A percentile compares a stretch with the other conserved stretches of the same genome.
These are phyloP conservation scores for Podarcis cretensis DNA, from an alignment of 2,113 vertebrate species.

Conservation along the genomic window DNA sequence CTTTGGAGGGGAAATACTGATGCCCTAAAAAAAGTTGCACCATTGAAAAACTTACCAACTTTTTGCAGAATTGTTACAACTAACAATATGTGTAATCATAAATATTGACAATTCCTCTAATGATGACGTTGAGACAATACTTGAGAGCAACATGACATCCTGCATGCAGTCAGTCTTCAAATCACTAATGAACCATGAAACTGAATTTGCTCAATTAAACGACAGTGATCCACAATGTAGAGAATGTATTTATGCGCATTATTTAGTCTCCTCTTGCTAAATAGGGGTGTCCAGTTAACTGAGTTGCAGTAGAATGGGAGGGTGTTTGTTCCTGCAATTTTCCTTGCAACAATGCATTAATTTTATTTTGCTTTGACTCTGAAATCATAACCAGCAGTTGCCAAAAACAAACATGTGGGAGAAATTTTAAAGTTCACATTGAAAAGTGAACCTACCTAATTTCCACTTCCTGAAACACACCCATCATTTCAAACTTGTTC, in stretches of 20 bases:
- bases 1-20: neutral
- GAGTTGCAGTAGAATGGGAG: neutral
- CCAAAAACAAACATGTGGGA: no score
- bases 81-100: neutral
- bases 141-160: neutral
- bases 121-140: neutral
- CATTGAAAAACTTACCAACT: neutral
- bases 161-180: neutral
- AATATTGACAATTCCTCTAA: neutral
- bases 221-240: neutral
- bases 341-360: no score
- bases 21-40: neutral
- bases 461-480: no score
- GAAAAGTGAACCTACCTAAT: no score
- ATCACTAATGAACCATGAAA: neutral
- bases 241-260: neutral
- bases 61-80: neutral
- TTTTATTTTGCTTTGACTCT: no score
- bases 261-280: neutral
- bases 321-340: neutral
- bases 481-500: no score
- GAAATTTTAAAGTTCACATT: no score
- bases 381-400: no score
- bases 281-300: neutral
- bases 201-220: neutral